phyloP scores from a whole-genome alignment of 2,113 vertebrate species.

The Ia io region DNA sequence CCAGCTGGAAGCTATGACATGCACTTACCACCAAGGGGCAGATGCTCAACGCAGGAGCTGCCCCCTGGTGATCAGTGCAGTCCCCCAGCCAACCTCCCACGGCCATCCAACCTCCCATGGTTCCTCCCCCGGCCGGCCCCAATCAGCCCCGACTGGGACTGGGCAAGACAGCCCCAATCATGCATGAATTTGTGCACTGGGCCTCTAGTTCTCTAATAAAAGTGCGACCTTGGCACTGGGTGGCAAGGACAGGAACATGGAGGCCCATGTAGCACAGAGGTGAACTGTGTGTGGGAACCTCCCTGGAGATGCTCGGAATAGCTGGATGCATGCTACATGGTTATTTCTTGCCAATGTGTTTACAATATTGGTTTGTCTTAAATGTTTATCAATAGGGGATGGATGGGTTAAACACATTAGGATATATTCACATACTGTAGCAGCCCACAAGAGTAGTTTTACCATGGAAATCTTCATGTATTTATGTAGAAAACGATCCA shows the following conservation, averaged over 20 bases:
- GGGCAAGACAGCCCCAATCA: no score
- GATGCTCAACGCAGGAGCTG: no score
- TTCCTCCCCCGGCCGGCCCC: no score
- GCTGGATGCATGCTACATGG: background rate
- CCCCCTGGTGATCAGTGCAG: no score
- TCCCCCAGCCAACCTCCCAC: no score
- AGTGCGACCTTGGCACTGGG: background rate
- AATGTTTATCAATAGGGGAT: background rate
- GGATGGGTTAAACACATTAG: background rate
- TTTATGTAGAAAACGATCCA: background rate
- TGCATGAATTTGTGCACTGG: no score
- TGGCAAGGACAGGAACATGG: background rate
- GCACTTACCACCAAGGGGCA: no score
- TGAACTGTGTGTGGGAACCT: background rate
- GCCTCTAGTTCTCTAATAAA: background rate
- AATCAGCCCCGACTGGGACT: no score
- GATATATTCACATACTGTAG: background rate
- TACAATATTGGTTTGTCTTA: background rate
- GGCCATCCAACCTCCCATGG: no score
- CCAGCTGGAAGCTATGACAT: no score
- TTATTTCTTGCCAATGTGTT: background rate
- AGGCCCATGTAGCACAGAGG: background rate
- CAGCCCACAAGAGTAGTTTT: background rate
- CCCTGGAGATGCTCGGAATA: background rate
- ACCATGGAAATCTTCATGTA: background rate